Percentiles rank a stretch among this genome's conserved stretches.
These are phyloP conservation scores for Loxodonta africana DNA, from an alignment of 2,113 vertebrate genomes.

Conservation along the genomic window DNA sequence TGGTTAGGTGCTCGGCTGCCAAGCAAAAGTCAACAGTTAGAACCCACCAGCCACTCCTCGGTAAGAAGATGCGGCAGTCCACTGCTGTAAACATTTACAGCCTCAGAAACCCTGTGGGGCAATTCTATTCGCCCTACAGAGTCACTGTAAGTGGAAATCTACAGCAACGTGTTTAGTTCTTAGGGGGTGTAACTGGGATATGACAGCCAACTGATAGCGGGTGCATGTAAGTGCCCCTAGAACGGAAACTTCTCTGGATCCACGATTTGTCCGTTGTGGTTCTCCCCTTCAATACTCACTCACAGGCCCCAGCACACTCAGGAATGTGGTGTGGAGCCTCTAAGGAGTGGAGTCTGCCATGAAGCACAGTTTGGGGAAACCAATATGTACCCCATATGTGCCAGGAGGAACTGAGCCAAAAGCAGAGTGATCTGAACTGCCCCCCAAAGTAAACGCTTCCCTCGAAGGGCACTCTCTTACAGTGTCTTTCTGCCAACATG, in stretches of 20 bases:
- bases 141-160: too few relatives aligned
- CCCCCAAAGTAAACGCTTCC: slow-evolving; percentile 74
- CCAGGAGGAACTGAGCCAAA: slow-evolving; percentile 70
- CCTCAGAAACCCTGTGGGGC: too few relatives aligned
- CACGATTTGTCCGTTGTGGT: neutral
- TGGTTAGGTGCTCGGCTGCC: too few relatives aligned
- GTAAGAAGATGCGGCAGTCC: too few relatives aligned
- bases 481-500: slow-evolving; percentile 70
- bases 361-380: slow-evolving; percentile 73
- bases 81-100: neutral
- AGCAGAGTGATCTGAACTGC: slow-evolving; percentile 75
- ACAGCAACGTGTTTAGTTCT: too few relatives aligned
- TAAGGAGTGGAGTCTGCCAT: slow-evolving; percentile 67
- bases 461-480: slow-evolving; percentile 76
- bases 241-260: neutral
- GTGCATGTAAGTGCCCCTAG: rapidly evolving
- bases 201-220: neutral
- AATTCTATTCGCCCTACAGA: too few relatives aligned
- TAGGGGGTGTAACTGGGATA: neutral
- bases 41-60: too few relatives aligned
- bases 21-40: too few relatives aligned
- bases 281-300: neutral
- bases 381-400: slow-evolving; percentile 78
- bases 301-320: slow-evolving; percentile 14
- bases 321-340: slow-evolving; percentile 72